Percentiles rank a stretch among this genome's conserved stretches.
Evolutionary conservation across 2,797 vertebrate genomes (phyloP).

Genomic region (Myotis findleyi): DNA sequence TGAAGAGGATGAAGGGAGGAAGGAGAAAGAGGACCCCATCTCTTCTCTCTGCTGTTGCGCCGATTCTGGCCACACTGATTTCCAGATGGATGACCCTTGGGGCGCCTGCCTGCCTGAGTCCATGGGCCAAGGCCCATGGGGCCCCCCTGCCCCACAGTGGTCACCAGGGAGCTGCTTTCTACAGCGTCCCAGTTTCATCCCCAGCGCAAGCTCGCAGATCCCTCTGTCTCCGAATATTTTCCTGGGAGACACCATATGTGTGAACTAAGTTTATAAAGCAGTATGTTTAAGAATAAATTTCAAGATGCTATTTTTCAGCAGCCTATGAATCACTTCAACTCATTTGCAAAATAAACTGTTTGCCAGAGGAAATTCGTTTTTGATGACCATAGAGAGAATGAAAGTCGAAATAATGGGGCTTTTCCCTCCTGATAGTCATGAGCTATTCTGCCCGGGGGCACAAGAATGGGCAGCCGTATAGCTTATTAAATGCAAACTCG

Average conservation of each 20-base stretch:
- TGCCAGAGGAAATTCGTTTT: constrained; percentile 68
- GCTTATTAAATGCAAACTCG: not conserved
- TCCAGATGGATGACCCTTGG: not conserved
- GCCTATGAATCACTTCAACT: constrained; percentile 75
- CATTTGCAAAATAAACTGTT: constrained; percentile 77
- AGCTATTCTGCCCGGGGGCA: not conserved
- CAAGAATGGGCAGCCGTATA: not conserved
- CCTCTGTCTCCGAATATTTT: constrained; percentile 51
- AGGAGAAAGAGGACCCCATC: too few species aligned
- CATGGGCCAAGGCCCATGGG: accelerated
- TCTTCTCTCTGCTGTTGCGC: not conserved
- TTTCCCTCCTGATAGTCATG: not conserved
- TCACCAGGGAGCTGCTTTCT: not conserved
- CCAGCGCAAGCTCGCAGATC: not conserved
- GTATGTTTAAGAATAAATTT: constrained; percentile 78
- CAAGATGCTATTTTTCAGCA: constrained; percentile 79
- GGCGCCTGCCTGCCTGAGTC: accelerated
- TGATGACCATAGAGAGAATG: constrained; percentile 60
- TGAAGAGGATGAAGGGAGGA: not conserved
- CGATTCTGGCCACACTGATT: not conserved
- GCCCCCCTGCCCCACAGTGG: not conserved
- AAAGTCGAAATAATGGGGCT: not conserved
- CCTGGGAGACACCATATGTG: constrained; percentile 70
- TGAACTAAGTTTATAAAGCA: constrained; percentile 79
- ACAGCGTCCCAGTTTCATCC: not conserved